A percentile compares a stretch with the other conserved stretches of the same genome.
Evolutionary conservation across 1,140 invertebrate species (phyloP).

Genomic region (Aphidius gifuensis): DNA sequence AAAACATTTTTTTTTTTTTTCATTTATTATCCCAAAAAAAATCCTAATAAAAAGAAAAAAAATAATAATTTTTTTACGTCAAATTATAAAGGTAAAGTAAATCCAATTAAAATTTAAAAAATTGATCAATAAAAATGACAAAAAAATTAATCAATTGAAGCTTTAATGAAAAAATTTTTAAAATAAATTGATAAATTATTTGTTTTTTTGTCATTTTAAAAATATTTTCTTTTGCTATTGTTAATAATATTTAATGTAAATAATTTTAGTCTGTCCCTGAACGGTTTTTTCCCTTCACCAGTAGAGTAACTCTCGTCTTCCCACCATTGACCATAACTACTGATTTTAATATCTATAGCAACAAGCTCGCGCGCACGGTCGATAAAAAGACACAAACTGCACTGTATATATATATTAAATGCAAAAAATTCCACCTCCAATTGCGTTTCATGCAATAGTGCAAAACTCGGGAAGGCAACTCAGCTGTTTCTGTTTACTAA

Average conservation of each 20-base stretch:
- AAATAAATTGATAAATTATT: too few species aligned
- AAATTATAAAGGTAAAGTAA: too few species aligned
- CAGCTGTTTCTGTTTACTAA: conserved; percentile 53
- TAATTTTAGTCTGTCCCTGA: neutral
- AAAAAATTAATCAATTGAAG: neutral
- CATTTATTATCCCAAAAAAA: neutral
- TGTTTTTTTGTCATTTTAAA: too few species aligned
- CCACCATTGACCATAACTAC: too few species aligned
- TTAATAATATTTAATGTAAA: neutral
- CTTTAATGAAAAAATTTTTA: too few species aligned
- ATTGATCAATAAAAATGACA: neutral
- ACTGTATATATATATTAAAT: neutral
- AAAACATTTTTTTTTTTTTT: conserved; percentile 22
- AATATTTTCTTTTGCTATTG: neutral
- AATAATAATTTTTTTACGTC: neutral
- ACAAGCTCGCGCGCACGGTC: too few species aligned
- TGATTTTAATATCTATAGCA: too few species aligned
- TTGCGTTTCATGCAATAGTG: conserved; percentile 6
- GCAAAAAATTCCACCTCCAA: conserved; percentile 7
- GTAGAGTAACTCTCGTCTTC: neutral
- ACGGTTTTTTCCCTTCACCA: too few species aligned
- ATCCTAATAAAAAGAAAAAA: neutral
- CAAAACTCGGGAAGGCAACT: conserved; percentile 25
- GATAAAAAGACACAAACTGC: neutral
- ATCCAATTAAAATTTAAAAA: neutral